Base-by-base conservation (phyloP, 2,888 invertebrate genomes). In the Yponomeuta evonymella region DNA sequence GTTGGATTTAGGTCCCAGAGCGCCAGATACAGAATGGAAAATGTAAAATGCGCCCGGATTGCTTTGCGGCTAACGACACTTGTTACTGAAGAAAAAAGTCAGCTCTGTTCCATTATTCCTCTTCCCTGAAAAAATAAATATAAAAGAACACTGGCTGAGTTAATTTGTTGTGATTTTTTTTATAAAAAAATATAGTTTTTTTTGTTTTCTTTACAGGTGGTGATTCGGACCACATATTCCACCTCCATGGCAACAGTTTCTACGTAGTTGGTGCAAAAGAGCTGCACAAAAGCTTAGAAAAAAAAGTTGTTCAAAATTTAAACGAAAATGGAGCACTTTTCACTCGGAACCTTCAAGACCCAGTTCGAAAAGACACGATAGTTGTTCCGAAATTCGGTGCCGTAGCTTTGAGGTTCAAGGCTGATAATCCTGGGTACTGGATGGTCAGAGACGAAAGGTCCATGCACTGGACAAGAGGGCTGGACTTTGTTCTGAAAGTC, bases 381-480 rank as follows among this genome's bases (percentile, higher is more conserved):
- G 93, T 95, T 1, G 93, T 97, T 48, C 96, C 96, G 0, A 95
- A 93, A 79, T 94, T 94, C 72, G 95, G 96, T 0, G 95, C 93
- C 0, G 95, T 95, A 0, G 94, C 95, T 2, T 79, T 96, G 58
- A 91, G 96, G 72, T 96, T 97, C 79, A 93, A 94, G 76, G 96
- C 96, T 11, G 93, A 95, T 76, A 96, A 96, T 87, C 96, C 96
- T 77, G 96, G 96, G 15, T 96, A 94, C 77, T 97, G 97, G 97
- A 93, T 97, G 85, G 92, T 97, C 82, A 94, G 96, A 76, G 96
- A 96, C 76, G 96, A 96, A 81, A 93, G 95, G 70, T 94, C 95
- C 0, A 93, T 94, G 30, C 95, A 95, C 75, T 95, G 96, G 94
- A 95, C 96, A 0, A 93, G 95, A 74, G 97, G 96, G 0, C 88